Conservation (phyloP, 2,113 vertebrate species). For the Coturnix japonica region DNA sequence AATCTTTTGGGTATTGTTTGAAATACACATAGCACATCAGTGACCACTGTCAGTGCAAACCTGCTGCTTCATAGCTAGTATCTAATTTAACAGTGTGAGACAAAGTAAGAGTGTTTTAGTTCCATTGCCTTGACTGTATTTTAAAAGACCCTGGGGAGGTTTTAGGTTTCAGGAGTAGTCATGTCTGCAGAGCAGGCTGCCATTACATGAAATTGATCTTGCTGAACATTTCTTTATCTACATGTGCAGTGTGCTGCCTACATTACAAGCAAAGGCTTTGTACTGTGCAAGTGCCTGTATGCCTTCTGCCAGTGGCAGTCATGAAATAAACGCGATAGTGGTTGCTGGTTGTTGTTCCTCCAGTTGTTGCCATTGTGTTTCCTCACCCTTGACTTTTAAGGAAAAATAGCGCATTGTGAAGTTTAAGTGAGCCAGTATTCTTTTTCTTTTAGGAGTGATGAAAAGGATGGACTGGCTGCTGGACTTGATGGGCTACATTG, state of each 20-base stretch:
- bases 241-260: neutral
- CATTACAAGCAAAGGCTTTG: neutral
- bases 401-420: neutral
- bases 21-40: neutral
- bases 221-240: neutral
- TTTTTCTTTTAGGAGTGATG: constrained; percentile 80
- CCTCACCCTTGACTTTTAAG: neutral
- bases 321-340: neutral
- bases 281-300: neutral
- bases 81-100: accelerated
- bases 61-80: neutral
- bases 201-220: neutral
- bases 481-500: constrained; percentile 91
- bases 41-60: neutral
- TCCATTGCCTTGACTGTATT: neutral
- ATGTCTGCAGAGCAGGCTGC: neutral
- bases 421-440: neutral
- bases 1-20: neutral
- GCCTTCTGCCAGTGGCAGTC: neutral
- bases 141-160: neutral
- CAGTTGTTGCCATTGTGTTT: neutral
- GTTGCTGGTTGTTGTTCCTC: neutral
- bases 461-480: constrained; percentile 93
- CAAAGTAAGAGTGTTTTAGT: neutral
- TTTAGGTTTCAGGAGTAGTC: neutral